Percentiles rank a stretch among this genome's conserved stretches.
Conservation (phyloP, 2,888 invertebrate genomes). For the Idaea biselata region DNA sequence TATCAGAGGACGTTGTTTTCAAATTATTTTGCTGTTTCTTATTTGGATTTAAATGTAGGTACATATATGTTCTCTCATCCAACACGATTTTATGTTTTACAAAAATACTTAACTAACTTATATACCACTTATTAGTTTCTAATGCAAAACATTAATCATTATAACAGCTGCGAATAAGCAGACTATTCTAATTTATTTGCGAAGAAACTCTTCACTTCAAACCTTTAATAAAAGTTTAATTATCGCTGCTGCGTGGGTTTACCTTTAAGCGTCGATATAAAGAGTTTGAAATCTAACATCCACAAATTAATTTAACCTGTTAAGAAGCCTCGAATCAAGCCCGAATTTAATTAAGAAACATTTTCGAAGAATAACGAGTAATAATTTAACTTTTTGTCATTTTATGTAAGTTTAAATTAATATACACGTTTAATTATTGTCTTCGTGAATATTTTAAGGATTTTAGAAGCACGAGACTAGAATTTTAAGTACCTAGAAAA, state of each 20-base stretch:
- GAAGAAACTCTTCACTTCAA: background rate
- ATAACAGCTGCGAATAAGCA: background rate
- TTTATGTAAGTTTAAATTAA: too few species aligned
- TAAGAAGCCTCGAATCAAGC: background rate
- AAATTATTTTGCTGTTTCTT: too few species aligned
- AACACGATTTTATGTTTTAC: too few species aligned
- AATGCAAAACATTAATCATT: too few species aligned
- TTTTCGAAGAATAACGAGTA: background rate
- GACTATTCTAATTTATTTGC: background rate
- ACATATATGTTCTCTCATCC: too few species aligned
- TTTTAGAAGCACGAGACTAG: background rate
- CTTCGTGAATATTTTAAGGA: too few species aligned
- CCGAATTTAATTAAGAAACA: background rate
- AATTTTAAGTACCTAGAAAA: conserved; percentile 23
- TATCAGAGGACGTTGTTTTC: too few species aligned
- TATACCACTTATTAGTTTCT: too few species aligned
- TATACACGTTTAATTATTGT: too few species aligned
- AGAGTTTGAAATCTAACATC: background rate
- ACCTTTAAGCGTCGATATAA: background rate
- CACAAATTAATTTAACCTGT: background rate
- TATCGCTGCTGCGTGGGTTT: background rate
- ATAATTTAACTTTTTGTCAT: background rate
- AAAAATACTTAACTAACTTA: too few species aligned
- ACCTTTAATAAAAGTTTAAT: background rate
- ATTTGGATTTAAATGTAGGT: too few species aligned